A percentile compares a stretch with the other conserved stretches of the same genome.
Conservation (phyloP, 2,888 invertebrate species). For the Euplagia quadripunctaria region DNA sequence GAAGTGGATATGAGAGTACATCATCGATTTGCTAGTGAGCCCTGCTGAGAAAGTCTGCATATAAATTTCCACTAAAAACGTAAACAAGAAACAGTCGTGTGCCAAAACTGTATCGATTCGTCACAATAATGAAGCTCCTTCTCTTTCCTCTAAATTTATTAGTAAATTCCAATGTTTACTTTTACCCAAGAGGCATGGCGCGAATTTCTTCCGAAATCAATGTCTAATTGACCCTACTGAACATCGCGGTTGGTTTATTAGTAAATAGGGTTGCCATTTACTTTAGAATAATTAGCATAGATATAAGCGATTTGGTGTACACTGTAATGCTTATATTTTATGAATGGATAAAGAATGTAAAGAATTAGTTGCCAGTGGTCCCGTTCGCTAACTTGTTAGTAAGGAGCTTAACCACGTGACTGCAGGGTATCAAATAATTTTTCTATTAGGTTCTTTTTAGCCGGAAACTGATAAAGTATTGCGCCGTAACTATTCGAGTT, state of each 20-base stretch:
- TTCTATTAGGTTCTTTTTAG: not conserved
- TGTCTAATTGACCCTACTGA: no score
- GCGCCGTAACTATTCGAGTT: not conserved
- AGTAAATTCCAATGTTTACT: no score
- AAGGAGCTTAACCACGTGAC: not conserved
- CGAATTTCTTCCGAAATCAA: no score
- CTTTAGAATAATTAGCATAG: no score
- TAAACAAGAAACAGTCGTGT: not conserved
- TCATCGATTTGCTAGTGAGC: not conserved
- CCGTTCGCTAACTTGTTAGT: not conserved
- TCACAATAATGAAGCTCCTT: not conserved
- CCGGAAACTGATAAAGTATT: not conserved
- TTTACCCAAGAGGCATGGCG: no score
- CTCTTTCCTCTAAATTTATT: no score
- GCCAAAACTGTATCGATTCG: not conserved
- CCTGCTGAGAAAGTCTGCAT: not conserved
- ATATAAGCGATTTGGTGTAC: no score
- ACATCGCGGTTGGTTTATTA: no score
- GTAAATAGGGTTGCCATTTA: no score
- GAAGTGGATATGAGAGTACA: constrained; percentile 10
- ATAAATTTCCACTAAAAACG: not conserved
- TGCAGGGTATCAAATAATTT: not conserved
- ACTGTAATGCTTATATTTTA: no score
- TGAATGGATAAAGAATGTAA: no score
- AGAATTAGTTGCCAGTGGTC: not conserved